A percentile compares a stretch with the other conserved stretches of the same genome.
Conservation (phyloP, 2,888 invertebrate species). For the Aethes cnicana region DNA sequence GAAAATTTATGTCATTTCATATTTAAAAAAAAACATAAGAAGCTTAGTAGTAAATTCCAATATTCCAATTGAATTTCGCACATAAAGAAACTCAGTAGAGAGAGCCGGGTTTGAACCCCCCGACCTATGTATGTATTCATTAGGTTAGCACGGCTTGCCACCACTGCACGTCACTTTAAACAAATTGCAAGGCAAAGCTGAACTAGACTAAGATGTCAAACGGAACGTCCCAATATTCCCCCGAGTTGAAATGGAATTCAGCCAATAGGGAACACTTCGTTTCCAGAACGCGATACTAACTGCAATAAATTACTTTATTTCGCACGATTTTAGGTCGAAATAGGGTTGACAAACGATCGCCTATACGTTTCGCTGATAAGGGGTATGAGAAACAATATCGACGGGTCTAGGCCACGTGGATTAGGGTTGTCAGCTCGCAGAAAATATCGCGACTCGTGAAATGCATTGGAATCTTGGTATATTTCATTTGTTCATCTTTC, state of each 20-base stretch:
- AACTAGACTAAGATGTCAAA: neutral
- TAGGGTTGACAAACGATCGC: neutral
- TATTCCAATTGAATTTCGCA: too few species aligned
- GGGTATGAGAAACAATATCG: constrained; percentile 5
- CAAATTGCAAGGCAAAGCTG: neutral
- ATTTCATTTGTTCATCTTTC: too few species aligned
- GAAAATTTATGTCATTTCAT: too few species aligned
- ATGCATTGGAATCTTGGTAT: neutral
- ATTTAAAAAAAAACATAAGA: too few species aligned
- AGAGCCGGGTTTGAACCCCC: too few species aligned
- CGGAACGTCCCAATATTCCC: too few species aligned
- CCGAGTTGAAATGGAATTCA: constrained; percentile 4
- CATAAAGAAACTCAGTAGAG: too few species aligned
- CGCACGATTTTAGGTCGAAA: neutral
- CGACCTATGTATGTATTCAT: too few species aligned
- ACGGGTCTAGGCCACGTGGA: neutral
- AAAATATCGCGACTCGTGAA: neutral
- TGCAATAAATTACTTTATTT: neutral
- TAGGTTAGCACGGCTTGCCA: too few species aligned
- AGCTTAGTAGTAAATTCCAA: too few species aligned
- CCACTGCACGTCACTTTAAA: constrained; percentile 5
- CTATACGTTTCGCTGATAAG: constrained; percentile 3
- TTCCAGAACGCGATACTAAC: neutral
- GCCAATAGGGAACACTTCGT: neutral
- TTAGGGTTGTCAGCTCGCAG: neutral